These are phyloP conservation scores for Eulithis testata DNA, from an alignment of 2,888 invertebrate species.

Conservation along the genomic window DNA sequence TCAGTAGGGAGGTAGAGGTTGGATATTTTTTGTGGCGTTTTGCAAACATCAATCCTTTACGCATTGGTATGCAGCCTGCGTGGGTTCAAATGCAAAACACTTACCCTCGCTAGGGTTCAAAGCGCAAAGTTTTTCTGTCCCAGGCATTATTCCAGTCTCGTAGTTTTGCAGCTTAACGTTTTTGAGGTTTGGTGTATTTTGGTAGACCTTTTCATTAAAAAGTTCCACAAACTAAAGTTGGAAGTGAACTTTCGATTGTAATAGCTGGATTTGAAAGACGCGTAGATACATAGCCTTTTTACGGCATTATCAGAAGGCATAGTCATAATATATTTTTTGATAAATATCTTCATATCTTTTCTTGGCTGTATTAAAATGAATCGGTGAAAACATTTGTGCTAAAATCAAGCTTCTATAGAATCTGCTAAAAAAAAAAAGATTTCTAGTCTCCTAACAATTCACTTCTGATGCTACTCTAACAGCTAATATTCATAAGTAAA, in stretches of 20 bases:
- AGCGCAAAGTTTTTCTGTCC: conserved; percentile 82
- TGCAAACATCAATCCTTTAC: conserved; percentile 78
- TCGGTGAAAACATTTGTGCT: too few species aligned
- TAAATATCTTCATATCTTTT: too few species aligned
- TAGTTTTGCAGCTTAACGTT: conserved; percentile 79
- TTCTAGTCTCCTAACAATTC: too few species aligned
- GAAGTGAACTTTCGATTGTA: conserved; percentile 70
- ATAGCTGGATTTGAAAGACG: conserved; percentile 47
- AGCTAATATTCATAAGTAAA: too few species aligned
- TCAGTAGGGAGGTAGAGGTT: conserved; percentile 51
- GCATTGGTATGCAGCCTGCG: conserved; percentile 79
- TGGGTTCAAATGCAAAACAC: conserved; percentile 81
- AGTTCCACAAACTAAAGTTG: conserved; percentile 70
- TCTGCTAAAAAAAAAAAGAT: too few species aligned
- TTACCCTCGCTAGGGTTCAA: conserved; percentile 80
- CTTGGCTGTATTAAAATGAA: too few species aligned
- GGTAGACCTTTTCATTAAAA: conserved; percentile 77
- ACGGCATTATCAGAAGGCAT: conserved; percentile 1
- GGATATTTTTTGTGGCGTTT: conserved; percentile 59
- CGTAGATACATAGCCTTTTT: conserved; percentile 22
- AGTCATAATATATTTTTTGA: too few species aligned
- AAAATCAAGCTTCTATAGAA: too few species aligned
- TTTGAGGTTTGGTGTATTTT: conserved; percentile 80
- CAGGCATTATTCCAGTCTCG: conserved; percentile 82
- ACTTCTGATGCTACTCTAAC: too few species aligned